Evolutionary conservation across 2,797 vertebrate species (phyloP), one percentile per base, ranked within the genome.

Genomic region (Pseudochirops cupreus): DNA sequence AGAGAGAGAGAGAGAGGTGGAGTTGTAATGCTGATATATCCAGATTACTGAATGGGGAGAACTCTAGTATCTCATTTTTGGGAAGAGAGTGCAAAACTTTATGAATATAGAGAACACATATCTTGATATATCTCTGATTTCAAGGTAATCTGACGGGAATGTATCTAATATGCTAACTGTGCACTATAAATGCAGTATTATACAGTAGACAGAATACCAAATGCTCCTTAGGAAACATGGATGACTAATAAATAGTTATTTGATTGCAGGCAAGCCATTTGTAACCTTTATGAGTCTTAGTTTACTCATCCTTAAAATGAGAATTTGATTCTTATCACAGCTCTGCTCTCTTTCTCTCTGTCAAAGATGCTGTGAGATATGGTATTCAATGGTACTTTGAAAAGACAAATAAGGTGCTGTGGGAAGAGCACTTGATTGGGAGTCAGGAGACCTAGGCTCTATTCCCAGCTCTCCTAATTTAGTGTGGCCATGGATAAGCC

Each of bases 341-440:
- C 12, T 5, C 56, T 93, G 28, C 29, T 91, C 28, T 95, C 67
- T 82, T 90, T 97, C 46, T 56, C 18, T 16, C 94, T 91, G 31
- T 53, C 5, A 58, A 59, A 89, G 31, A 54, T 55, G 24, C 29
- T n/a, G 33, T 1, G 2, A 90, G 67, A 33, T 52, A 94, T 67
- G 91, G 53, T 89, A 55, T 31, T 54, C 50, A 92, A 10, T n/a
- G 18, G 7, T 14, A 5, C 31, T 91, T 46, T 39, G 3, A 59
- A 93, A 93, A 89, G 67, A 39, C 28, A 39, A 90, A 39, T 46
- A 94, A 91, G 31, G 5, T 18, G 11, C n/a, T 39, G 5, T 74
- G 67, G n/a, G 67, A 74, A 74, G 67, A 39, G 0, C 16, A 74
- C 18, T 9, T 39, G n/a, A 39, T 1, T 39, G 33, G 67, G 67